phyloP scores from a whole-genome alignment of 53 echinoderm and acorn worm species.

The Astropecten irregularis region DNA sequence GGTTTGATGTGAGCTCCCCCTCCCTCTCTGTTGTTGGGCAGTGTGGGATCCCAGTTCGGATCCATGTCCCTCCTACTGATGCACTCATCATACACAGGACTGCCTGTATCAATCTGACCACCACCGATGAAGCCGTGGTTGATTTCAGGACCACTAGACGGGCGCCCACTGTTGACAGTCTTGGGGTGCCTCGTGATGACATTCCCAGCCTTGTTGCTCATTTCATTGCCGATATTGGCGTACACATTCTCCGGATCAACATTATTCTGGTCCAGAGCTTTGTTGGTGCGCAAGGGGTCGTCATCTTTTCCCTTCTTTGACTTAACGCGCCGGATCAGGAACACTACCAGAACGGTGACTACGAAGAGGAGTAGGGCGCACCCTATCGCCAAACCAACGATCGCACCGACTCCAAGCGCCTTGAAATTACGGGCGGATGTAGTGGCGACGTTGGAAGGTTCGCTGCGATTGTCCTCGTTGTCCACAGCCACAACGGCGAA shows the following conservation, averaged over 20 bases:
- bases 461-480: conserved; percentile 71
- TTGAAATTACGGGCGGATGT: conserved; percentile 45
- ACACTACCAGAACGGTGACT: background rate
- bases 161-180: no score
- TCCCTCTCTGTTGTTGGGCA: conserved; percentile 41
- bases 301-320: background rate
- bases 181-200: no score
- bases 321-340: background rate
- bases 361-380: conserved; percentile 15
- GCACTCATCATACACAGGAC: background rate
- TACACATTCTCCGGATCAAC: no score
- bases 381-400: background rate
- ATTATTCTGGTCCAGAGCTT: background rate
- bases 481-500: conserved; percentile 87
- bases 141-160: background rate
- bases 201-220: no score
- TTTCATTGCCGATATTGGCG: no score
- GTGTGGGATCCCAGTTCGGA: conserved; percentile 47
- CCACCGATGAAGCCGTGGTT: background rate
- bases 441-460: conserved; percentile 81
- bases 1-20: conserved; percentile 42
- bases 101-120: background rate
- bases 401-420: background rate
- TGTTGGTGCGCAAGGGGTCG: background rate
- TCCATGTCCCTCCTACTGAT: conserved; percentile 12